Base-by-base conservation (phyloP, 2,888 invertebrate species). In the Pseudeuparius sepicola region DNA sequence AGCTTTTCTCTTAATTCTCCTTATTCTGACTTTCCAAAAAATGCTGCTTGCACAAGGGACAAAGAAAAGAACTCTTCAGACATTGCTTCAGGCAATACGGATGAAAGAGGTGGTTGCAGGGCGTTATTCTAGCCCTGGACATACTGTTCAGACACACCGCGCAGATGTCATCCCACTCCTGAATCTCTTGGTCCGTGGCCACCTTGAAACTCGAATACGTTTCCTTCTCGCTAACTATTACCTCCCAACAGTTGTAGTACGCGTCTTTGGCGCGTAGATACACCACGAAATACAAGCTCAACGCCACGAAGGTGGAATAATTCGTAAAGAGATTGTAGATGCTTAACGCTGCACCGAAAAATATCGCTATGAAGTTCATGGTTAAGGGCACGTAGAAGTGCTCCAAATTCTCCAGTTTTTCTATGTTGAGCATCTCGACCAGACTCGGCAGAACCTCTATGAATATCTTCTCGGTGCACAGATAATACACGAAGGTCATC, bases 71-170 rank as follows among this genome's bases (percentile, higher is more conserved):
- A 3, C 66, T 66, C 45, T 77, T 77, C 11, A 84, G 65, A 54
- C 83, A 83, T 42, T 72, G 70, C 39, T 82, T 66, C 13, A 85
- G 62, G 51, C 85, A 85, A 51, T 77, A 74, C 1, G 79, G 78
- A 59, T 85, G 85, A 61, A 84, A 85, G 51, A 78, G 69, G 55
- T 85, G 85, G 27, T 78, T 78, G 52, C 85, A 85, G 0, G 83
- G 82, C 1, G 84, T 84, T 23, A 83, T 73, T 26, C 81, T 66
- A 0, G 83, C 84, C 4, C 71, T 70, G 34, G 63, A 67, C 81
- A 84, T 82, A 7, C 62, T 57, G 38, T 71, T 75, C 23, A 85
- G 64, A 50, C 85, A 85, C 2, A 85, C 79, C 0, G 83, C 79
- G 56, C 85, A 85, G 4, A 84, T 77, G 48, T 85, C 84, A 45